These are phyloP conservation scores for Cephalopachus bancanus DNA, from an alignment of 2,797 vertebrate species.

Conservation along the genomic window DNA sequence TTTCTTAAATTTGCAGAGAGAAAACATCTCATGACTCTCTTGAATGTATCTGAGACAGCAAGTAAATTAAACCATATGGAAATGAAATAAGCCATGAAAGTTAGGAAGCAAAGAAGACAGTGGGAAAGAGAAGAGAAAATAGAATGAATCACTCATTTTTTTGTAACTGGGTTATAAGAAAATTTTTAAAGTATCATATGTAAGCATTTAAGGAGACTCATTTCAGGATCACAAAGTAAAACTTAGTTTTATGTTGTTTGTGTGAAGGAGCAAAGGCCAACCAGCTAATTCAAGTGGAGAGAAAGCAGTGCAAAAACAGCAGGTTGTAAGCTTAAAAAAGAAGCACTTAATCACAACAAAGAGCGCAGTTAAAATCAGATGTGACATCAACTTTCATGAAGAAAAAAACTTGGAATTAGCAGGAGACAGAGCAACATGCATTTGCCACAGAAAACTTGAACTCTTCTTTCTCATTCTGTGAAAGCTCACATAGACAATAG, in stretches of 20 bases:
- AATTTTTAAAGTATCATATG: neutral
- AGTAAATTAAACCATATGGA: conserved; percentile 46
- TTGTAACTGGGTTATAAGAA: neutral
- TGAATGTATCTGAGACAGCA: neutral
- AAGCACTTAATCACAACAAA: neutral
- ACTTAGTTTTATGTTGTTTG: neutral
- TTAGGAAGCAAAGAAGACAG: neutral
- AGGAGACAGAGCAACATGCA: neutral
- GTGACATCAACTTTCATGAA: neutral
- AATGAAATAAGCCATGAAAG: neutral
- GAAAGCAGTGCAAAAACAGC: neutral
- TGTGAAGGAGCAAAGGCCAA: neutral
- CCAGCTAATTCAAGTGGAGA: neutral
- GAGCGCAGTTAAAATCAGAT: neutral
- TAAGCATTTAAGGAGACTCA: conserved; percentile 19
- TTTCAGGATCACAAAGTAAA: neutral
- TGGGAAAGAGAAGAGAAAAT: neutral
- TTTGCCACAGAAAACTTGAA: neutral
- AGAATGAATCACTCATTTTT: conserved; percentile 12
- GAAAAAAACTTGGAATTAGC: neutral
- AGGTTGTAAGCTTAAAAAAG: neutral
- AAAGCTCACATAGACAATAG: neutral
- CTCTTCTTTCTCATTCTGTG: conserved; percentile 18
- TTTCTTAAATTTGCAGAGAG: conserved; percentile 31
- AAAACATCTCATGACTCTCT: conserved; percentile 34